Percentiles rank a stretch among this genome's conserved stretches.
Conservation (phyloP, 2,113 vertebrate genomes). For the Larimichthys polyactis region DNA sequence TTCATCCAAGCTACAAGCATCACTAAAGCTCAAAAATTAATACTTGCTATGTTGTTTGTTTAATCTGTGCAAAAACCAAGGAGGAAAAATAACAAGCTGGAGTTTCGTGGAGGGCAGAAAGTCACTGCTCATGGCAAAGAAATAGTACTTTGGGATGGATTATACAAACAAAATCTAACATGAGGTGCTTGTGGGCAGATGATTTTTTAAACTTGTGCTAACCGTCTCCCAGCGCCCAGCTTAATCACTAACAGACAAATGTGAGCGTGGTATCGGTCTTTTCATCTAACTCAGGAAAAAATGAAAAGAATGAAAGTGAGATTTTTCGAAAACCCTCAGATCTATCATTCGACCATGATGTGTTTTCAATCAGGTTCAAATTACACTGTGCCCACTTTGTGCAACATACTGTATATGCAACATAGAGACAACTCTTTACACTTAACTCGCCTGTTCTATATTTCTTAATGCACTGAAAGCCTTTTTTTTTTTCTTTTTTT, state of each 20-base stretch:
- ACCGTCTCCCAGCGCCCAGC: background rate
- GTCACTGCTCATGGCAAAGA: no score
- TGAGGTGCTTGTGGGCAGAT: no score
- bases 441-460: background rate
- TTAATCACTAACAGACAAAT: background rate
- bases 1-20: background rate
- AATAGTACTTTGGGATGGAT: no score
- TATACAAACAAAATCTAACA: no score
- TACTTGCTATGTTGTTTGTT: background rate
- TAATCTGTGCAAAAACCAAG: background rate
- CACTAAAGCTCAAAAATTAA: background rate
- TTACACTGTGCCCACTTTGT: background rate
- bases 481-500: conserved; percentile 1
- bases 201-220: background rate
- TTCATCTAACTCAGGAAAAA: background rate
- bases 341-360: background rate
- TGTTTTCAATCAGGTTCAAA: background rate
- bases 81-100: no score
- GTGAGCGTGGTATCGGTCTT: background rate
- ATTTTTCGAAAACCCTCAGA: background rate
- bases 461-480: conserved; percentile 3
- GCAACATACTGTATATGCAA: no score
- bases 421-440: background rate
- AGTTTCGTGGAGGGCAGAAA: no score
- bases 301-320: background rate